These are phyloP conservation scores for Apostichopus californicus DNA, from an alignment of 35 echinoderm and acorn worm genomes.

Conservation along the genomic window DNA sequence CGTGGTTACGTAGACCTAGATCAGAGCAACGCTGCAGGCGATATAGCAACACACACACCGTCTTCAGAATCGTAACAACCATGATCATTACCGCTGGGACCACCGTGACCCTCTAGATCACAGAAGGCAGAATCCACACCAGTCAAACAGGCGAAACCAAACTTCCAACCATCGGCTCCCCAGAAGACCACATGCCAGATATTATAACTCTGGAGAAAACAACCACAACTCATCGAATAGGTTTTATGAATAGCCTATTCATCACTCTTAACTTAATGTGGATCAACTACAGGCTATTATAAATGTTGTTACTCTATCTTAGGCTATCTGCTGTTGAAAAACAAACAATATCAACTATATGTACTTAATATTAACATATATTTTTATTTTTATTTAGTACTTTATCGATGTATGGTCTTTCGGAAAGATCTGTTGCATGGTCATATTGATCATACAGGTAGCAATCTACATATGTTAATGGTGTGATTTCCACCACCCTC, in stretches of 20 bases:
- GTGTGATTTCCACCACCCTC: no score
- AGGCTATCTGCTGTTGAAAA: no score
- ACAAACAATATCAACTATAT: no score
- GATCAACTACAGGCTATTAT: not conserved
- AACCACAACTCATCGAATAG: conserved; percentile 8
- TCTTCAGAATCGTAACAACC: not conserved
- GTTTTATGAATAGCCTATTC: not conserved
- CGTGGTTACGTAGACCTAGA: not conserved
- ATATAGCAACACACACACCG: not conserved
- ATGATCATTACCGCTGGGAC: not conserved
- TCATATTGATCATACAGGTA: no score
- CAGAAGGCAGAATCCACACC: not conserved
- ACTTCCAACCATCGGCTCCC: not conserved
- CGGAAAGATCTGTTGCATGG: no score
- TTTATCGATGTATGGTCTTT: no score
- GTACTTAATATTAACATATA: no score
- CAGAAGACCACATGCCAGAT: not conserved
- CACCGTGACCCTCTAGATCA: not conserved
- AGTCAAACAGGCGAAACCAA: not conserved
- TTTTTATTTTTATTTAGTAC: no score
- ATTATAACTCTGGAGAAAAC: conserved; percentile 35
- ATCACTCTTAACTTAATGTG: not conserved
- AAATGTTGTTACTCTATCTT: no score
- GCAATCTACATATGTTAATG: no score
- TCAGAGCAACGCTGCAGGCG: not conserved